A percentile compares a stretch with the other conserved stretches of the same genome.
These are phyloP conservation scores for Drosophila percnosoma DNA, from an alignment of 2,888 invertebrate species.

Conservation along the genomic window DNA sequence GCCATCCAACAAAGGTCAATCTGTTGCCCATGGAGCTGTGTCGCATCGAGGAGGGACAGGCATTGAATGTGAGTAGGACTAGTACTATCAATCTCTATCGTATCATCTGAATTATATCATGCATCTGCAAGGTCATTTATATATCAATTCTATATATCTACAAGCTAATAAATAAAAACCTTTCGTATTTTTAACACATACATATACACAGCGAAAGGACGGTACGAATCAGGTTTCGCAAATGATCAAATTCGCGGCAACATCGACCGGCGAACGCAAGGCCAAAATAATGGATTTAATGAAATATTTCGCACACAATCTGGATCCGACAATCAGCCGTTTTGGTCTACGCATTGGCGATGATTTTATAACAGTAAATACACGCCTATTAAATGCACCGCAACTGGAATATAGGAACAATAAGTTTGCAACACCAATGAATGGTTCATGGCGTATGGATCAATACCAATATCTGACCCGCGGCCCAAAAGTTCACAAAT, in stretches of 20 bases:
- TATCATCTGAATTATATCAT: not conserved
- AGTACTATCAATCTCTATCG: not conserved
- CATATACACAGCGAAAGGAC: constrained; percentile 87
- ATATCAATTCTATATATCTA: not conserved
- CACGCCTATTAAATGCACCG: constrained; percentile 92
- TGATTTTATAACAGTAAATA: constrained; percentile 91
- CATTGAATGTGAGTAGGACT: constrained; percentile 84
- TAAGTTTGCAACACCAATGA: constrained; percentile 35
- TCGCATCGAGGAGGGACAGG: constrained; percentile 92
- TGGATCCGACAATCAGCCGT: constrained; percentile 87
- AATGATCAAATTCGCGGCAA: constrained; percentile 95
- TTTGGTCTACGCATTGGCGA: constrained; percentile 93
- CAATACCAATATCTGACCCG: constrained; percentile 49
- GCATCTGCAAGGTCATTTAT: not conserved
- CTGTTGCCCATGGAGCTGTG: constrained; percentile 94
- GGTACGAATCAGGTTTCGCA: constrained; percentile 92
- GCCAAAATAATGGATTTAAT: constrained; percentile 89
- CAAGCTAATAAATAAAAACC: not conserved
- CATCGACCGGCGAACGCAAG: constrained; percentile 91
- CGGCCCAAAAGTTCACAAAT: constrained; percentile 57
- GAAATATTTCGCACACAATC: constrained; percentile 73
- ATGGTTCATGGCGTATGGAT: constrained; percentile 77
- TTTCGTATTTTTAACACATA: constrained; percentile 19
- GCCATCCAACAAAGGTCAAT: constrained; percentile 88
- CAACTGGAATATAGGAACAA: constrained; percentile 87